Percentiles rank a stretch among this genome's conserved stretches.
Evolutionary conservation across 2,888 invertebrate genomes (phyloP).

Genomic region (Hirtodrosophila trivittata): DNA sequence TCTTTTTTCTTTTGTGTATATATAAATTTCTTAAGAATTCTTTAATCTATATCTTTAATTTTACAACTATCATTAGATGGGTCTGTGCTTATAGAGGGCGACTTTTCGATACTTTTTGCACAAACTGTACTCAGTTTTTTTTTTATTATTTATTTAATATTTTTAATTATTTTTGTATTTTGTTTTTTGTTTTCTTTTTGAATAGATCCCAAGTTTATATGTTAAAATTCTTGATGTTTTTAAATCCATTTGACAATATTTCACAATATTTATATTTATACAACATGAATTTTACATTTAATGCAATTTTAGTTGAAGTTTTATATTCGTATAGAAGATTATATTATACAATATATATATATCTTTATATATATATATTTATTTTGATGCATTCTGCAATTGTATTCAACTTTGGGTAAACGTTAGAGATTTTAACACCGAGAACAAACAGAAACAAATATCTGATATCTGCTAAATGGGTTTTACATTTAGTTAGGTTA

Average conservation of each 20-base stretch:
- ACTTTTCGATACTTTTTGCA: constrained; percentile 10
- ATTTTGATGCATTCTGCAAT: constrained; percentile 8
- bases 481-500: constrained; percentile 33
- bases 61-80: constrained; percentile 48
- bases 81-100: constrained; percentile 16
- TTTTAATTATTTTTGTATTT: no score
- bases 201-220: constrained; percentile 17
- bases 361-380: constrained; percentile 9
- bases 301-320: constrained; percentile 55
- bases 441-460: constrained; percentile 74
- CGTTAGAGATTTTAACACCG: constrained; percentile 64
- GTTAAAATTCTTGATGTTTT: constrained; percentile 29
- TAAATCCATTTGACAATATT: constrained; percentile 44
- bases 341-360: constrained; percentile 10
- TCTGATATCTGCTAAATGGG: constrained; percentile 68
- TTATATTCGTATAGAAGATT: constrained; percentile 25
- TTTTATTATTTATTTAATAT: constrained; percentile 9
- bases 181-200: no score
- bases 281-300: constrained; percentile 63
- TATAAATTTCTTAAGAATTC: constrained; percentile 57
- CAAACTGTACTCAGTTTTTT: constrained; percentile 46
- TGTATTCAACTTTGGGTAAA: constrained; percentile 40
- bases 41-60: constrained; percentile 52
- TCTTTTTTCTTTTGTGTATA: constrained; percentile 34
- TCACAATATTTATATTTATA: constrained; percentile 56